These are phyloP conservation scores for Semaprochilodus insignis DNA, from an alignment of 2,797 vertebrate species.

Conservation along the genomic window DNA sequence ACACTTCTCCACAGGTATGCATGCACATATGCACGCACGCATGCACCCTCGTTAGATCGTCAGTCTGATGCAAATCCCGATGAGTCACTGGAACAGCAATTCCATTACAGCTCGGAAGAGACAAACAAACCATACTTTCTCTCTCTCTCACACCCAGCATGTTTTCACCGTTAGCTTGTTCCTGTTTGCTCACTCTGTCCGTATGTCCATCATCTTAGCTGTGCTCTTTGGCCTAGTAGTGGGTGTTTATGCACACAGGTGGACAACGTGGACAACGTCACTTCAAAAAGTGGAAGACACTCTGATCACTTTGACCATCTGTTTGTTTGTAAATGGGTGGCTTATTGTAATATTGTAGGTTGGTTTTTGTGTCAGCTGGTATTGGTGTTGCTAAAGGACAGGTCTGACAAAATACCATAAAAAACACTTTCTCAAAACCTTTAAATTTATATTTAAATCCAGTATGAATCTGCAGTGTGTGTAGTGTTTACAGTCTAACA, in stretches of 20 bases:
- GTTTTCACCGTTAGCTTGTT: conserved; percentile 7
- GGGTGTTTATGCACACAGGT: conserved; percentile 24
- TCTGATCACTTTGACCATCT: too few relatives aligned
- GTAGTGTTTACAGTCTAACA: too few relatives aligned
- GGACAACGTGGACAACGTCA: not conserved
- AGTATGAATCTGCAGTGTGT: too few relatives aligned
- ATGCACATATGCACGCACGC: conserved; percentile 29
- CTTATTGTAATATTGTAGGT: too few relatives aligned
- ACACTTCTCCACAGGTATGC: not conserved
- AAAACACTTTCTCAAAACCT: too few relatives aligned
- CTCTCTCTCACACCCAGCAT: not conserved
- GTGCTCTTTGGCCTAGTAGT: conserved; percentile 20
- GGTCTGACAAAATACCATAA: too few relatives aligned
- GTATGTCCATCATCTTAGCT: conserved; percentile 40
- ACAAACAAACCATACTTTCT: conserved; percentile 39
- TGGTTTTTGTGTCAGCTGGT: too few relatives aligned
- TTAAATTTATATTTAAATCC: too few relatives aligned
- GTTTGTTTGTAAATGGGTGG: too few relatives aligned
- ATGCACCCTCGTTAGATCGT: conserved; percentile 9
- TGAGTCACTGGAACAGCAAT: conserved; percentile 51
- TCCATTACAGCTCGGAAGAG: conserved; percentile 51
- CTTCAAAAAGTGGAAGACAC: not conserved
- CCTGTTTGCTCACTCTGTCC: conserved; percentile 40
- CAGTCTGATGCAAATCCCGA: conserved; percentile 35
- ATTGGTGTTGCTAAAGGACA: too few relatives aligned